Percentiles rank a stretch among this genome's conserved stretches.
These are phyloP conservation scores for Malacoctenus gilli DNA, from an alignment of 2,797 vertebrate species.

Conservation along the genomic window DNA sequence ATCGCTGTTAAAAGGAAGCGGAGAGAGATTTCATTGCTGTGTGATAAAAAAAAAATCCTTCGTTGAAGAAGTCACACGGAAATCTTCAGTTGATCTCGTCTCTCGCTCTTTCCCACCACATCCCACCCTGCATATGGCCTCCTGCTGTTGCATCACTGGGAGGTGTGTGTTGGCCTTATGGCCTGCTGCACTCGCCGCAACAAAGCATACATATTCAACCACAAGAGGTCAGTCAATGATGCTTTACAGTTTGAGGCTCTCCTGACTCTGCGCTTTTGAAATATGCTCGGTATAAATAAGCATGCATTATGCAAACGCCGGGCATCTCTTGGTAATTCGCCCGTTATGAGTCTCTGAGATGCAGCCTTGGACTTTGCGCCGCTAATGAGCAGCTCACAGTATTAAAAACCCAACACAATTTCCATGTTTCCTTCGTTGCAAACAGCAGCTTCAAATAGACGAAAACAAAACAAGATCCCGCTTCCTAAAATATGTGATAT, in stretches of 20 bases:
- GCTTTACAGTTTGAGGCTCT: slow-evolving; percentile 1
- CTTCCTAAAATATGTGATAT: slow-evolving; percentile 8
- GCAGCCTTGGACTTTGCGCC: neutral
- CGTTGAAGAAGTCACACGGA: no score
- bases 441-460: slow-evolving; percentile 10
- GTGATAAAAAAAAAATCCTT: no score
- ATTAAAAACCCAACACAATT: slow-evolving; percentile 8
- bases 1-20: no score
- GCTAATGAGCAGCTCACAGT: slow-evolving; percentile 20
- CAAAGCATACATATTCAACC: slow-evolving; percentile 5
- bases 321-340: slow-evolving; percentile 30
- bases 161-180: no score
- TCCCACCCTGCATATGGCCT: no score
- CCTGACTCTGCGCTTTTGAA: slow-evolving; percentile 1
- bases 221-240: slow-evolving; percentile 45
- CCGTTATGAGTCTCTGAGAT: slow-evolving; percentile 13
- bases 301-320: slow-evolving; percentile 38
- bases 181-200: no score
- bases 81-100: no score
- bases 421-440: slow-evolving; percentile 9
- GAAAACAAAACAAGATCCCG: slow-evolving; percentile 1
- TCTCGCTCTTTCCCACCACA: no score
- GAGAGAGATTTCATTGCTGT: no score
- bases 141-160: no score
- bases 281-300: slow-evolving; percentile 14